Conservation (phyloP, 2,797 vertebrate species). For the Myotis daubentonii region DNA sequence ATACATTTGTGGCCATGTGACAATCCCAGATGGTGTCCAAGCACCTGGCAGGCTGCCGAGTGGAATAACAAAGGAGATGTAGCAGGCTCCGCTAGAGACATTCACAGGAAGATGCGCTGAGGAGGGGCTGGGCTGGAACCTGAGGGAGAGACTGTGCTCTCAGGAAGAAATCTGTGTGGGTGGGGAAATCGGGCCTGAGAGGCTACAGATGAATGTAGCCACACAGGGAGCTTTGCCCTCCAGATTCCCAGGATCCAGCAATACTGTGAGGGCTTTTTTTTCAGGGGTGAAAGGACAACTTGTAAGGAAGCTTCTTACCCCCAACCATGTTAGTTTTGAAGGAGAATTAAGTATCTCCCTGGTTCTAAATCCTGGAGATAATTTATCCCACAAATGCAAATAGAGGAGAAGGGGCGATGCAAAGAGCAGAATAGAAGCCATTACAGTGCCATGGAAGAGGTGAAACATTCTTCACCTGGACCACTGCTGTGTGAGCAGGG, state of each 20-base stretch:
- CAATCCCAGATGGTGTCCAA: slow-evolving; percentile 23
- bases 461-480: neutral
- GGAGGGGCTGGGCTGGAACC: neutral
- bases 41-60: neutral
- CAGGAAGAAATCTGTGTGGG: neutral
- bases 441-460: neutral
- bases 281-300: neutral
- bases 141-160: neutral
- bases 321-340: neutral
- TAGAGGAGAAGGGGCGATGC: neutral
- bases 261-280: neutral
- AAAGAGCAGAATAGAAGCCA: neutral
- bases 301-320: neutral
- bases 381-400: neutral
- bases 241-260: neutral
- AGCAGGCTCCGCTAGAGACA: neutral
- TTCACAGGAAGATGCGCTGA: neutral
- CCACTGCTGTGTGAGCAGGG: neutral
- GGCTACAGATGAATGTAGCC: neutral
- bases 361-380: neutral
- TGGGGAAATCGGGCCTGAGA: neutral
- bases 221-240: neutral
- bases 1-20: neutral
- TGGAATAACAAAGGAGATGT: neutral
- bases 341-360: neutral